phyloP scores from a whole-genome alignment of 1,140 invertebrate genomes.

The Microplitis demolitor region DNA sequence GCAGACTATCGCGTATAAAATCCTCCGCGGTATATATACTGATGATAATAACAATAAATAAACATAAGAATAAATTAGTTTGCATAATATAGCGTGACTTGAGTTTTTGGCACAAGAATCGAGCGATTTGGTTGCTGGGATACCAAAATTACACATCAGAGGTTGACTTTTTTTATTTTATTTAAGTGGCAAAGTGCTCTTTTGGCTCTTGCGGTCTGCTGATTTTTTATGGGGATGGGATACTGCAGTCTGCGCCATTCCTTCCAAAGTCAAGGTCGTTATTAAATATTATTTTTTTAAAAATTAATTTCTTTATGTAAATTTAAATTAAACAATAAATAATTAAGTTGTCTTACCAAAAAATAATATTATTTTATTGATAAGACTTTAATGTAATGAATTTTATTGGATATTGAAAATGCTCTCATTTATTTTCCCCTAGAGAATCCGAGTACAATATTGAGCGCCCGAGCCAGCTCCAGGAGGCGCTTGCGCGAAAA shows the following conservation, averaged over 20 bases:
- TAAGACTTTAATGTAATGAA: too few relatives aligned
- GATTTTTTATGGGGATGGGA: neutral
- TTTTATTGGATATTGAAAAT: neutral
- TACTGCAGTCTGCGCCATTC: neutral
- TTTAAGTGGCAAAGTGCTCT: too few relatives aligned
- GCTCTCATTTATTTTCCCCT: neutral
- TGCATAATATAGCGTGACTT: neutral
- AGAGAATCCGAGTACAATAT: slow-evolving; percentile 11
- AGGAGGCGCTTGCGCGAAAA: slow-evolving; percentile 27
- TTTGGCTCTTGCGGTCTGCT: neutral
- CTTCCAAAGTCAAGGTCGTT: neutral
- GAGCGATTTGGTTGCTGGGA: neutral
- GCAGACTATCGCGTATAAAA: too few relatives aligned
- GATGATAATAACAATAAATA: neutral
- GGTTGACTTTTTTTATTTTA: neutral
- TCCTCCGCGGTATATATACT: too few relatives aligned
- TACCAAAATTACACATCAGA: neutral
- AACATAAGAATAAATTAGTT: neutral
- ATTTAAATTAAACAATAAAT: too few relatives aligned
- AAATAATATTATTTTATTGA: too few relatives aligned
- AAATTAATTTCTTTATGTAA: too few relatives aligned
- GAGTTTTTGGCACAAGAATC: neutral
- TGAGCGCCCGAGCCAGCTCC: slow-evolving; percentile 19
- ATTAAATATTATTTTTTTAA: neutral
- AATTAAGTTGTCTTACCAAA: too few relatives aligned